Base-by-base conservation (phyloP, 2,888 invertebrate genomes). In the Mythimna vitellina region DNA sequence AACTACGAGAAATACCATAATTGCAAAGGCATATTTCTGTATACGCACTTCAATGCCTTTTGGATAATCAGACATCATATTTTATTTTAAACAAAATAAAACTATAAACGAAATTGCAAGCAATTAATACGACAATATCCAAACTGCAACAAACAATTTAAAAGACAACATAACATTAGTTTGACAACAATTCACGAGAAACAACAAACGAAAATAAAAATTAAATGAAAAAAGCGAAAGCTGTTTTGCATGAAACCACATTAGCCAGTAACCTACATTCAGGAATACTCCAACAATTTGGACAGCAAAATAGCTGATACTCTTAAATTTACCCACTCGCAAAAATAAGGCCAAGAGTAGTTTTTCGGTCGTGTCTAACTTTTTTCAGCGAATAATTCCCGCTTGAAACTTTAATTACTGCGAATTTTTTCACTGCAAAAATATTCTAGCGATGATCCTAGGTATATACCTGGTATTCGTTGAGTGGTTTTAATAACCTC, bases 381-480 rank as follows among this genome's bases (percentile, higher is more conserved):
- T 35, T 67, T 72, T 74, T 57, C 14, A 77, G 25, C 32, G 42
- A 62, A 56, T 51, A 51, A 51, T 77, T 68, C 56, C 3, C 22
- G 49, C 38, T 61, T 20, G n/a, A 20, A 32, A 42, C 69, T 76
- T 67, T 75, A 76, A 68, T 76, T 68, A 61, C 56, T 61, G 8
- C 0, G n/a, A 76, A 53, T n/a, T 56, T 73, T 64, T 61, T 38
- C 20, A 42, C 49, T 66, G 60, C 38, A 22, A 17, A 20, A 10
- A 46, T 49, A 32, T 56, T n/a, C 3, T 38, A 42, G 20, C 38
- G 20, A 42, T 20, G 12, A 56, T 49, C 38, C 10, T 1, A 25
- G 38, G 49, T 53, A 25, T 38, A 22, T 29, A 29, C 1, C 4
- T 14, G 35, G 17, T 12, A 54, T 54, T 54, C 6, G 5, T 4